These are phyloP conservation scores for Oncorhynchus keta DNA, from an alignment of 2,113 vertebrate genomes.

Conservation along the genomic window DNA sequence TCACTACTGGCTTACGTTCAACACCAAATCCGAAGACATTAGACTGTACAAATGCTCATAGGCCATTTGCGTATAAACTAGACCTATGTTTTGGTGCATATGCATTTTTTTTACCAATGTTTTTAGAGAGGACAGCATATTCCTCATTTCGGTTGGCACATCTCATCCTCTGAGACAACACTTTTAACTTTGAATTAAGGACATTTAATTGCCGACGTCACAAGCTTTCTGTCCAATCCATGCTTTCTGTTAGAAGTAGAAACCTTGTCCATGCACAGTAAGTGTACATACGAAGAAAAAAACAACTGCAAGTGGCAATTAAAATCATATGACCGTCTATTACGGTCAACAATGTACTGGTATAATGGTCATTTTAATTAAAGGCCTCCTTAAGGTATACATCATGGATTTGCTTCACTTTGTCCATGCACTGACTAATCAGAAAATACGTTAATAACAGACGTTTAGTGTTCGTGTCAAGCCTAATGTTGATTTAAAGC, in stretches of 20 bases:
- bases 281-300: not conserved
- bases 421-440: conserved; percentile 54
- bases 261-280: too few species aligned
- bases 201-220: not conserved
- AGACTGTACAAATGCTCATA: not conserved
- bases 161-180: too few species aligned
- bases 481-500: conserved; percentile 65
- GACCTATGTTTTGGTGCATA: not conserved
- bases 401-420: conserved; percentile 53
- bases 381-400: conserved; percentile 52
- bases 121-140: not conserved
- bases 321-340: not conserved
- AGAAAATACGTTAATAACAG: conserved; percentile 45
- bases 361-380: conserved; percentile 67
- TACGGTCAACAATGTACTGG: conserved; percentile 61
- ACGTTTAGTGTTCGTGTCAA: conserved; percentile 55
- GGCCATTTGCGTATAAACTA: not conserved
- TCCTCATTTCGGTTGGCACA: not conserved
- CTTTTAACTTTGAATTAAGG: not conserved
- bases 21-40: not conserved
- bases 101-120: not conserved
- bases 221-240: conserved; percentile 7
- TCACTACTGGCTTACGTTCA: too few species aligned
- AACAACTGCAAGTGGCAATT: not conserved
- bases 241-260: not conserved